Base-by-base conservation (phyloP, 2,888 invertebrate species). In the Abrostola triplasia region DNA sequence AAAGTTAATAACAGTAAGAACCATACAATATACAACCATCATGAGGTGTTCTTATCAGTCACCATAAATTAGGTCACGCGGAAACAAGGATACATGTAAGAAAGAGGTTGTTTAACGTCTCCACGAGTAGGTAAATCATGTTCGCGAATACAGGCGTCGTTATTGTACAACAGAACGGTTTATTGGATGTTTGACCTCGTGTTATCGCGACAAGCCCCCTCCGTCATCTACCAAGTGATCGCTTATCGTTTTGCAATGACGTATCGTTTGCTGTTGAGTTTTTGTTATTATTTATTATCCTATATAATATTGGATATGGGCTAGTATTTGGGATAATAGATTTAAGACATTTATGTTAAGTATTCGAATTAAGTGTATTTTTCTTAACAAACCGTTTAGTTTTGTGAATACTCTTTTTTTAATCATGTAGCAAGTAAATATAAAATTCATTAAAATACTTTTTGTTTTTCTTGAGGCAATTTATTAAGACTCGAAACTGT, bases 151-250 rank as follows among this genome's bases (percentile, higher is more conserved):
- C 84, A 86, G 83, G 83, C 80, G 83, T 84, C 83, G 70, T 70
- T 73, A 70, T 74, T 79, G 79, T 79, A 65, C 55, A 65, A 64
- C 61, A 68, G 68, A 85, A 81, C 79, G 78, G 82, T 86, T 88
- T 85, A 86, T 86, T 89, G 84, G 84, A 84, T 84, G 85, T 87
- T 85, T 91, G 92, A 92, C 92, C 93, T 90, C 89, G 86, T 76
- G 86, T 86, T 92, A 93, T 93, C 92, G 88, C 84, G 91, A 73
- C 92, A 88, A 92, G 92, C 92, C 92, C 91, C 90, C 87, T 60
- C 73, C 88, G 88, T 89, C 88, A 88, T 84, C 82, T 82, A 81
- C 79, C 82, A 84, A 88, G 85, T 86, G 85, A 85, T 85, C 75
- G 82, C 82, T 90, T 92, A 91, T 90, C 90, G 77, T 73, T 53